phyloP scores from a whole-genome alignment of 2,888 invertebrate genomes.

The Pyrgus malvae region DNA sequence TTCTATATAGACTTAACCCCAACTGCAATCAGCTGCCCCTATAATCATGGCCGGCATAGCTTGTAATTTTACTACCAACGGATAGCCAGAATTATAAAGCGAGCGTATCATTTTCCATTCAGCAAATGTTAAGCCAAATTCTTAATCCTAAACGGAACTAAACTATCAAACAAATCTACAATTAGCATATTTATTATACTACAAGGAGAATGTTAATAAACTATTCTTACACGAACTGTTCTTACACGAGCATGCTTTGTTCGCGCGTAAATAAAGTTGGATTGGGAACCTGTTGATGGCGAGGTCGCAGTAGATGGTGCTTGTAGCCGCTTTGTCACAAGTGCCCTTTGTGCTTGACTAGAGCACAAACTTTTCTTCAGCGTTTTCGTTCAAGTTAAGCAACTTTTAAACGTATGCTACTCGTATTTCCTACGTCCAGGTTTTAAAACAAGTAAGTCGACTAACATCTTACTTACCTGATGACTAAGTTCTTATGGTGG shows the following conservation, averaged over 20 bases:
- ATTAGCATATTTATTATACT: neutral
- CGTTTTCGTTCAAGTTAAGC: slow-evolving; percentile 40
- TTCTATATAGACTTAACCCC: no score
- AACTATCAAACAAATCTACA: neutral
- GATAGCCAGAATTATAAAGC: neutral
- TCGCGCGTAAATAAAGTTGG: slow-evolving; percentile 37
- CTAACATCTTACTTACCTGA: no score
- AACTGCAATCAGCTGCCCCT: no score
- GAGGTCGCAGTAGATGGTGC: slow-evolving; percentile 27
- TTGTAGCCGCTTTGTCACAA: slow-evolving; percentile 15
- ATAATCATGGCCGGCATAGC: no score
- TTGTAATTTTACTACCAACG: no score
- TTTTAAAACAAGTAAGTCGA: no score
- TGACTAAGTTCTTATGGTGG: no score
- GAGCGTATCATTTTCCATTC: neutral
- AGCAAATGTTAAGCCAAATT: neutral
- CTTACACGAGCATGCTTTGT: slow-evolving; percentile 26
- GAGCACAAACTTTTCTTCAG: slow-evolving; percentile 26
- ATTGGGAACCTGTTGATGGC: slow-evolving; percentile 48
- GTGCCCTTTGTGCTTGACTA: slow-evolving; percentile 25
- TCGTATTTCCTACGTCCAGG: no score
- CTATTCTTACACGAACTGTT: neutral
- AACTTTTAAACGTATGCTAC: slow-evolving; percentile 30
- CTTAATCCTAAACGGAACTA: slow-evolving; percentile 10
- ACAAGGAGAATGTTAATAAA: slow-evolving; percentile 3